A percentile compares a stretch with the other conserved stretches of the same genome.
phyloP scores from a whole-genome alignment of 2,113 vertebrate genomes.

The Neodon shergylaensis region DNA sequence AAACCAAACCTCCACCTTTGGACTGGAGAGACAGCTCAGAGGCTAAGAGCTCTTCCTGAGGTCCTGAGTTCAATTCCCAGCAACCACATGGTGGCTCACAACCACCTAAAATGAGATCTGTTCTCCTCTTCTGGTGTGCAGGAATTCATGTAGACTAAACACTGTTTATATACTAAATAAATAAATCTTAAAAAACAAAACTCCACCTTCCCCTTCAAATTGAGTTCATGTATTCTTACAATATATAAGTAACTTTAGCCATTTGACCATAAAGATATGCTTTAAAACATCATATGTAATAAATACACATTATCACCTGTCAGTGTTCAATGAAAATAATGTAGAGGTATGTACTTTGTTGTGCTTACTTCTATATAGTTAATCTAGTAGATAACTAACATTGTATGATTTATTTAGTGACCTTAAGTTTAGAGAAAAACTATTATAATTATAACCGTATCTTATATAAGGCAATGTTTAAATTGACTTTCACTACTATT shows the following conservation, averaged over 20 bases:
- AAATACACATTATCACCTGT: background rate
- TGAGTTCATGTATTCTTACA: background rate
- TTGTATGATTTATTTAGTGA: background rate
- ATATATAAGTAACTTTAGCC: conserved; percentile 11
- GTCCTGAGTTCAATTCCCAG: too few species aligned
- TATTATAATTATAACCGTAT: background rate
- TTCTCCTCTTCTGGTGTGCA: too few species aligned
- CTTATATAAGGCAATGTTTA: background rate
- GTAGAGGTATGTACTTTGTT: background rate
- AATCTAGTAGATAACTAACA: background rate
- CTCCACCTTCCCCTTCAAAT: background rate
- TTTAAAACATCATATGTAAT: background rate
- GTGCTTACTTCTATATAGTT: background rate
- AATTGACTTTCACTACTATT: background rate
- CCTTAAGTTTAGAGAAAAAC: background rate
- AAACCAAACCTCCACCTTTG: background rate
- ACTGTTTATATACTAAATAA: too few species aligned
- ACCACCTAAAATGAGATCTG: too few species aligned
- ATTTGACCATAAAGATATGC: background rate
- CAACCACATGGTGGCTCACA: too few species aligned
- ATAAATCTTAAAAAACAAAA: too few species aligned
- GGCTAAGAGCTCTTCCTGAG: too few species aligned
- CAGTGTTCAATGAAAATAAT: background rate
- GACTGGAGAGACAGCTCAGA: too few species aligned
- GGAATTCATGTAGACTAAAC: too few species aligned